These are phyloP conservation scores for Sandelia bainsii DNA, from an alignment of 2,797 vertebrate genomes.

Conservation along the genomic window DNA sequence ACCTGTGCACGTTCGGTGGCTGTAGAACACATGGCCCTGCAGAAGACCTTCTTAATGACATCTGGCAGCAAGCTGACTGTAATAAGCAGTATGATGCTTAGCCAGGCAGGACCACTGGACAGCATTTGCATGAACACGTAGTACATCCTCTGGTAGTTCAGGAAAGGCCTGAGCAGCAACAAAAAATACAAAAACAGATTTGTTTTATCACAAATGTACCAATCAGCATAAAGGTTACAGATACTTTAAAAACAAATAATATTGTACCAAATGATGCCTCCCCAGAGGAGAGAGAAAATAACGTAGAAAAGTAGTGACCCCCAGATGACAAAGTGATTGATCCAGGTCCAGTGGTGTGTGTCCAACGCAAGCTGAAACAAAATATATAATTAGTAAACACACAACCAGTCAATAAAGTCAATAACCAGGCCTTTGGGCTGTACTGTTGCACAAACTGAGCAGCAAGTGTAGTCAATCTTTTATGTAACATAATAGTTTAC, in stretches of 20 bases:
- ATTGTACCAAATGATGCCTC: slow-evolving; percentile 95
- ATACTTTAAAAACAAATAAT: neutral
- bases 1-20: slow-evolving; percentile 96
- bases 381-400: slow-evolving; percentile 60
- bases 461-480: slow-evolving; percentile 35
- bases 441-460: slow-evolving; percentile 39
- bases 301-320: slow-evolving; percentile 97
- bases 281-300: slow-evolving; percentile 98
- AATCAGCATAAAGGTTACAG: neutral
- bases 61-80: slow-evolving; percentile 95
- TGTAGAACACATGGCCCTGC: slow-evolving; percentile 92
- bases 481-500: slow-evolving; percentile 49
- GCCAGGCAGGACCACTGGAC: slow-evolving; percentile 96
- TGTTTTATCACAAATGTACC: neutral
- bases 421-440: slow-evolving; percentile 44
- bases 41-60: slow-evolving; percentile 95
- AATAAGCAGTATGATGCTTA: slow-evolving; percentile 94
- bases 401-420: slow-evolving; percentile 45
- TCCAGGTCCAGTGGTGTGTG: slow-evolving; percentile 99
- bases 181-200: neutral
- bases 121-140: slow-evolving; percentile 99
- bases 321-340: slow-evolving; percentile 99
- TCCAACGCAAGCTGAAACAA: slow-evolving; percentile 93
- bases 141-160: slow-evolving; percentile 99
- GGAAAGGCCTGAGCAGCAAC: slow-evolving; percentile 90